Percentiles rank a stretch among this genome's conserved stretches.
phyloP scores from a whole-genome alignment of 2,888 invertebrate species.

The Cotesia congregata region DNA sequence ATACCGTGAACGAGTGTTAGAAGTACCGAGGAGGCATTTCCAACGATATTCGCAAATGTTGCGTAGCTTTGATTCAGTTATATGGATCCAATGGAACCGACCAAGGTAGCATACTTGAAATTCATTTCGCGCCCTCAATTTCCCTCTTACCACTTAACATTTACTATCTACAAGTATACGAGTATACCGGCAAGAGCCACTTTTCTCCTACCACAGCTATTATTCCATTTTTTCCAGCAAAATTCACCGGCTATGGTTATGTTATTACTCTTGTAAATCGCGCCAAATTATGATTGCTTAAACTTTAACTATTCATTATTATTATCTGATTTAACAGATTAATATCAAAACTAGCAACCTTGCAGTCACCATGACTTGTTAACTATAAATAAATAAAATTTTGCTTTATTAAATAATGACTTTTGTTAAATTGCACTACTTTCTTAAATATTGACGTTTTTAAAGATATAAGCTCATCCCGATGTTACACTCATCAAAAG shows the following conservation, averaged over 20 bases:
- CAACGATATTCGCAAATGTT: slow-evolving; percentile 35
- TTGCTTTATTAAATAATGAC: too few species aligned
- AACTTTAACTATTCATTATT: slow-evolving; percentile 45
- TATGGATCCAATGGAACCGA: slow-evolving; percentile 17
- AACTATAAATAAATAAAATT: too few species aligned
- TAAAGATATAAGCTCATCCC: too few species aligned
- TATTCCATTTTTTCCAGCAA: slow-evolving; percentile 32
- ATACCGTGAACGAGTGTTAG: neutral
- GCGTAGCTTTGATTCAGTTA: slow-evolving; percentile 40
- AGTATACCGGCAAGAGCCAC: neutral
- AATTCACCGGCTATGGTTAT: slow-evolving; percentile 30
- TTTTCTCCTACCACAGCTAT: slow-evolving; percentile 13
- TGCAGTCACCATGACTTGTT: too few species aligned
- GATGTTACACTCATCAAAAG: too few species aligned
- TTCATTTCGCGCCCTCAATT: slow-evolving; percentile 33
- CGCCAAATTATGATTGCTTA: slow-evolving; percentile 31
- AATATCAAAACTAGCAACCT: neutral
- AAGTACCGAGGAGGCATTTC: slow-evolving; percentile 23
- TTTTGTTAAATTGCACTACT: too few species aligned
- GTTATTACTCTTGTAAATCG: slow-evolving; percentile 44
- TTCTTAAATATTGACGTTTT: too few species aligned
- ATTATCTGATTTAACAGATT: neutral
- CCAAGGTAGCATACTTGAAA: slow-evolving; percentile 36
- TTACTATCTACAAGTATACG: neutral
- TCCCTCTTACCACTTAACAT: neutral